Evolutionary conservation across 2,113 vertebrate species (phyloP).

Genomic region (Colius striatus): DNA sequence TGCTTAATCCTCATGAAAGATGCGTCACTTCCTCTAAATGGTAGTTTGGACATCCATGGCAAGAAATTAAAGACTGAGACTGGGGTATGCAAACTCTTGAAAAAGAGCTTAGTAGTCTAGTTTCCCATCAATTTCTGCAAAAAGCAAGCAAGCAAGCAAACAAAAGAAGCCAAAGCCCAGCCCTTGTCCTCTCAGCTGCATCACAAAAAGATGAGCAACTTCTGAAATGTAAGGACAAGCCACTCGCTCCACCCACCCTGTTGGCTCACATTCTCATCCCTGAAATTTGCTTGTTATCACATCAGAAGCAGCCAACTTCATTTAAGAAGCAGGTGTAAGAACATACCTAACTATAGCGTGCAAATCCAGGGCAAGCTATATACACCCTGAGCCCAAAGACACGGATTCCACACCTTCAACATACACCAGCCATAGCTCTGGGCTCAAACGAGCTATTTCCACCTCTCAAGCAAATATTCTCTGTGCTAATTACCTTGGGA

Average conservation of each 20-base stretch:
- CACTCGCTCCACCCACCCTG: not conserved
- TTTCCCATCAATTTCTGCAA: not conserved
- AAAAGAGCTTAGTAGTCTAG: not conserved
- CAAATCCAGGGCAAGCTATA: not conserved
- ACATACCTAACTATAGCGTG: not conserved
- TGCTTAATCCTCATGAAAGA: not conserved
- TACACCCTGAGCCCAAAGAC: not conserved
- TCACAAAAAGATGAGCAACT: not conserved
- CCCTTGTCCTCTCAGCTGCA: not conserved
- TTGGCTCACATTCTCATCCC: not conserved
- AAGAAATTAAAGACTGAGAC: not conserved
- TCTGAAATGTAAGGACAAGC: not conserved
- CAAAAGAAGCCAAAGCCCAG: not conserved
- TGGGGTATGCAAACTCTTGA: not conserved
- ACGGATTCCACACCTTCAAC: not conserved
- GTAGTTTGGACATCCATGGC: not conserved
- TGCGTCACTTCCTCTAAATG: not conserved
- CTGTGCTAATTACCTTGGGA: slow-evolving; percentile 11
- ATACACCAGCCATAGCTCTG: not conserved
- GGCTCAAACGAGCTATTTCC: not conserved
- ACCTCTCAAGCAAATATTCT: not conserved
- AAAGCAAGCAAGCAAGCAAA: not conserved
- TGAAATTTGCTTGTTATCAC: not conserved
- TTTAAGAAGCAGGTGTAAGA: not conserved
- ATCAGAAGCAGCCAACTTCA: not conserved